Base-by-base conservation (phyloP, 1,140 invertebrate species). In the Sitodiplosis mosellana region DNA sequence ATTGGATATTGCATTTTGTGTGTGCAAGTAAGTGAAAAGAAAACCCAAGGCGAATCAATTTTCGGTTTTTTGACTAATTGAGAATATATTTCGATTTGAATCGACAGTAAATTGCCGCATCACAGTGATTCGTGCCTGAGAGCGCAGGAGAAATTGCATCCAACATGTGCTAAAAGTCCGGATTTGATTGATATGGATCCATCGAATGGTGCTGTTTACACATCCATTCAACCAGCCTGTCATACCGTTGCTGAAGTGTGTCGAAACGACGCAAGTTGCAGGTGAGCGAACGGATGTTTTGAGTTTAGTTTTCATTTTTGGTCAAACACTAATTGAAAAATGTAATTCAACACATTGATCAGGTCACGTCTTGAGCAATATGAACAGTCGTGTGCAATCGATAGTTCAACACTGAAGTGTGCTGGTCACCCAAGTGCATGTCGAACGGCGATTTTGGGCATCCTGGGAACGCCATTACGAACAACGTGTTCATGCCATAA, bases 341-440 rank as follows among this genome's bases (percentile, higher is more conserved):
- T 8, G 33, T 8, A 34, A 34, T 8, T 8, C 33, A 34, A 34
- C 12, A 14, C 17, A 38, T n/a, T 38, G 11, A 12, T 11, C 15
- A 45, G 43, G 17, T 14, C 21, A 6, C 43, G 43, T 33, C 65
- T 91, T 53, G 86, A 89, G 59, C 77, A 81, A 61, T 91, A 87
- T 65, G 87, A 89, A 59, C 86, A 90, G 60, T 83, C 81, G 48
- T 91, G 87, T 64, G 85, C 87, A 0, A 84, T 89, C 45, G 87
- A 90, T 60, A 83, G 81, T 38, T 76, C 86, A 33, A 90, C 87
- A 15, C 84, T 81, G 59, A 83, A 85, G 54, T 91, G 87, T 58
- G 87, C 87, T n/a, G 87, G 87, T 0, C 75, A 81, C 4, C 74
- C 83, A 0, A 71, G 75, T 1, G 80, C 81, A 21, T 91, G 87